A percentile compares a stretch with the other conserved stretches of the same genome.
These are phyloP conservation scores for Sterrhoptilus dennistouni DNA, from an alignment of 2,113 vertebrate genomes.

Conservation along the genomic window DNA sequence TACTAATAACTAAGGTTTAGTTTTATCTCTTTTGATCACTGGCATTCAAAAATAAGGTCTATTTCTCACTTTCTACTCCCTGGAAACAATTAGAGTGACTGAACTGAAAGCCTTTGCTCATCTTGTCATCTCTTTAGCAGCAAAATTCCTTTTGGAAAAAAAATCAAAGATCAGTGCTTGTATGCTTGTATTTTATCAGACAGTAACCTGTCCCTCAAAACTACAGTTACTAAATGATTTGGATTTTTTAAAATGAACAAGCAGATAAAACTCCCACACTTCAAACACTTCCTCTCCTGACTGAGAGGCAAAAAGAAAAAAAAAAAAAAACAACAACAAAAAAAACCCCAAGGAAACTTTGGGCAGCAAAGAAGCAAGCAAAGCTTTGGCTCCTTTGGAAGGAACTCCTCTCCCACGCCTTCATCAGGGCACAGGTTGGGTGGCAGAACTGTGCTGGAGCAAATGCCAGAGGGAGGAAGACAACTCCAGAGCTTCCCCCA, in stretches of 20 bases:
- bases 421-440: not conserved
- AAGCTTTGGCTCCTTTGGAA: not conserved
- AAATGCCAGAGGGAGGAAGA: not conserved
- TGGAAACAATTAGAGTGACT: not conserved
- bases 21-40: not conserved
- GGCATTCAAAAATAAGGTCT: not conserved
- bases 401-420: not conserved
- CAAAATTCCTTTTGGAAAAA: not conserved
- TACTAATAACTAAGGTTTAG: not conserved
- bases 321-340: not conserved
- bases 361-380: not conserved
- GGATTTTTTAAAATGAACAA: not conserved
- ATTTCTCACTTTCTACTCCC: not conserved
- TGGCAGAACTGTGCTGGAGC: not conserved
- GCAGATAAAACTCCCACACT: accelerated
- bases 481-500: not conserved
- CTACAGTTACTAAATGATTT: not conserved
- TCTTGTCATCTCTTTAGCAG: not conserved
- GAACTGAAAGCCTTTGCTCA: not conserved
- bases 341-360: not conserved
- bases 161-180: accelerated
- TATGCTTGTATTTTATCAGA: not conserved
- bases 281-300: not conserved
- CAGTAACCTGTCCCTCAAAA: not conserved
- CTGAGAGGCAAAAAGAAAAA: not conserved